Evolutionary conservation across 2,113 vertebrate species (phyloP), one percentile per base, ranked within the genome.

Genomic region (Caranx ignobilis): DNA sequence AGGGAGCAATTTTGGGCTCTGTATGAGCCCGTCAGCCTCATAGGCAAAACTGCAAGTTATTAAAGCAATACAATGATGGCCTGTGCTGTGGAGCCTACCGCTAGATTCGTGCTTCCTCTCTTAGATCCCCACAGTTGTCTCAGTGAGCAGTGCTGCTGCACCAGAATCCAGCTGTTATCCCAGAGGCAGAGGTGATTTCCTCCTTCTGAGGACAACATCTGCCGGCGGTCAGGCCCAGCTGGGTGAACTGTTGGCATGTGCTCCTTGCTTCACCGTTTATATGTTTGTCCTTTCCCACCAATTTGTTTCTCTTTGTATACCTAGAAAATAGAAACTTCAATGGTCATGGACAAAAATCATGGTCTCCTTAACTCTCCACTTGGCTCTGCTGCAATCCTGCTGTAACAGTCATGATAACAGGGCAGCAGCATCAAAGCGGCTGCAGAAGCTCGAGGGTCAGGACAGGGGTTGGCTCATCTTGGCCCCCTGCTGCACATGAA

Each of bases 341-440:
- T 77, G 21, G 41, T 41, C 26, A 16, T 55, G 35, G 50, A 52
- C 31, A 79, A 45, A 75, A 39, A 56, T 65, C 6, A 31, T n/a
- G 56, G 41, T 77, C 54, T 56, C 18, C 32, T 43, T 74, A 32
- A 43, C 21, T 48, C 26, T 54, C 67, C 31, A 2, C 56, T 72
- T 57, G 64, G 45, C 62, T 18, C n/a, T 67, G 39, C 61, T 26
- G n/a, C 41, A 75, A 56, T 79, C 65, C 67, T 71, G 76, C 79
- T 86, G 10, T 48, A 70, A 64, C 39, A 64, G 61, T 52, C 72
- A 59, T 77, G 75, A 74, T 85, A 50, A 81, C 63, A 74, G 52
- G 67, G 60, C 69, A 60, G 71, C 57, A 63, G 69, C 83, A 45
- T 82, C 76, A 79, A 80, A 87, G 87, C 85, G 61, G 48, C 43